Evolutionary conservation across 2,888 invertebrate genomes (phyloP), one percentile per base, ranked within the genome.

Genomic region (Clivina fossor): DNA sequence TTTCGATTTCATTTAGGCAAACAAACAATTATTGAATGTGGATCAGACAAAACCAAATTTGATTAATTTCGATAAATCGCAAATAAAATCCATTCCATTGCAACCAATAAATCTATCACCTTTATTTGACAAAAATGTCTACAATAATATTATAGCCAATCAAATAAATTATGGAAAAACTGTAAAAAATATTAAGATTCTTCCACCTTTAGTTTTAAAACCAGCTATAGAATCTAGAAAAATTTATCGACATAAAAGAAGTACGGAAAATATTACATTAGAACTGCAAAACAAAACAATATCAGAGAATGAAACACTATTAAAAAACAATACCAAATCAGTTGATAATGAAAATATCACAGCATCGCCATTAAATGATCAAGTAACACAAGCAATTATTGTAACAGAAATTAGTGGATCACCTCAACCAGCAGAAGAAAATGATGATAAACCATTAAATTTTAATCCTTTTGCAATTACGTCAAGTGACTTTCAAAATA

Each of bases 361-460:
- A 28, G 18, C 19, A 2, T 18, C 40, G 3, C 20, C 40, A 19
- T 3, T 24, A 7, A 32, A 41, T 18, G 53, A 53, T 24, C 53
- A 53, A 53, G 37, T 44, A 22, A 44, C 53, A 8, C 11, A 53
- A 35, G 43, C 43, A 16, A 53, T 53, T 9, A 53, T 24, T n/a
- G 19, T 53, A 4, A 43, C 33, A 11, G 11, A 44, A 43, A 35
- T 53, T n/a, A 53, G 53, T 18, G 53, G 44, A 9, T 44, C 38
- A 11, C 49, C 26, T 18, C 26, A 22, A 18, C 11, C 44, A 22
- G 3, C 15, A 9, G 26, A 18, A 53, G 9, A 32, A 13, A 32
- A 28, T 2, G 9, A n/a, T 9, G 3, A n/a, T 2, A 37, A 37
- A 20, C 38, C 38, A n/a, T 8, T 50, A 30, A 53, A 53, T 53